Conservation (phyloP, 2,888 invertebrate genomes). For the Drosophila nr. medialis region DNA sequence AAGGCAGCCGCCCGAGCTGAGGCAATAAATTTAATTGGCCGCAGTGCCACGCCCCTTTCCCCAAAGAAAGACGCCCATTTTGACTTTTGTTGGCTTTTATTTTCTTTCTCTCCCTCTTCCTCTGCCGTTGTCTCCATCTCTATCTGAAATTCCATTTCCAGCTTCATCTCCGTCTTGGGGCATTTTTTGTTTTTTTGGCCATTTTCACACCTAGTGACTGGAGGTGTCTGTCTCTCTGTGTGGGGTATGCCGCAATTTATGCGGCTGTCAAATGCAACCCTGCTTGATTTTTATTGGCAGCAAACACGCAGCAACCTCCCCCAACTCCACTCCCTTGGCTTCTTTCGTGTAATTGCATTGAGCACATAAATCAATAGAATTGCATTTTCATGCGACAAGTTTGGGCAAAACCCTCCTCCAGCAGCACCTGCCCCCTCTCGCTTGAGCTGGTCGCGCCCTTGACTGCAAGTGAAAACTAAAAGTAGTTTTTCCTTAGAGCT, state of each 20-base stretch:
- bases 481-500: slow-evolving; percentile 67
- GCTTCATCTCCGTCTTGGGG: slow-evolving; percentile 38
- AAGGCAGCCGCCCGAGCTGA: slow-evolving; percentile 51
- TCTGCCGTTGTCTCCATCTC: slow-evolving; percentile 1
- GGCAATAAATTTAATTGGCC: slow-evolving; percentile 78
- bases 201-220: slow-evolving; percentile 75
- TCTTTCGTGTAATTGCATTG: slow-evolving; percentile 73
- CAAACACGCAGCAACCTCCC: slow-evolving; percentile 59
- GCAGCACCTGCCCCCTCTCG: not conserved
- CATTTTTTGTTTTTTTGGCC: slow-evolving; percentile 18
- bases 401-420: slow-evolving; percentile 54
- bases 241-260: slow-evolving; percentile 67
- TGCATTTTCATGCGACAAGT: slow-evolving; percentile 79
- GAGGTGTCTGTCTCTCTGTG: slow-evolving; percentile 49
- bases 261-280: slow-evolving; percentile 77
- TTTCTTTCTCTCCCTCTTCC: not conserved
- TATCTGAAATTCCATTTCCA: slow-evolving; percentile 31
- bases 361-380: slow-evolving; percentile 80
- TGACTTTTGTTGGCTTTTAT: slow-evolving; percentile 61
- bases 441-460: slow-evolving; percentile 22
- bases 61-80: slow-evolving; percentile 46
- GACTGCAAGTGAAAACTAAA: slow-evolving; percentile 69
- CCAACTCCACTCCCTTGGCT: not conserved
- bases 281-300: slow-evolving; percentile 75
- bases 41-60: slow-evolving; percentile 55